Evolutionary conservation across 2,888 invertebrate genomes (phyloP), one percentile per base, ranked within the genome.

Genomic region (Resseliella maxima): DNA sequence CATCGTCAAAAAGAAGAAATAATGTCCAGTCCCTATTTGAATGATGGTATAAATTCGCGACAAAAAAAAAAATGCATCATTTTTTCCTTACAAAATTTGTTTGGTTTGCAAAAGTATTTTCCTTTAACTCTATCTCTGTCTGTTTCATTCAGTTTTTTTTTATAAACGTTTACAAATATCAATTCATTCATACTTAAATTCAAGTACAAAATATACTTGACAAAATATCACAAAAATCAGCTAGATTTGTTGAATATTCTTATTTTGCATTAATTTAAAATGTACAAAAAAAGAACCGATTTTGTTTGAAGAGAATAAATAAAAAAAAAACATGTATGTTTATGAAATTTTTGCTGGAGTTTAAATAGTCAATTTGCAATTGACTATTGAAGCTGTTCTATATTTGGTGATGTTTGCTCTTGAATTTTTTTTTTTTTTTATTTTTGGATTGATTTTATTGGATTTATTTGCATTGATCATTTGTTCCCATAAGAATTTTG

Each of bases 281-380:
- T 83, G 24, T 83, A 83, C 83, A 83, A 83, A 83, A 83, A 83
- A 38, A 83, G 83, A 83, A 83, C 83, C 38, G 83, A 83, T 83
- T 83, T 38, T 38, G 36, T 83, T n/a, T n/a, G n/a, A n/a, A n/a
- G n/a, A 12, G 41, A 5, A 41, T 41, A 41, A 41, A 5, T 15
- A 83, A 38, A 83, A n/a, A 64, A 64, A n/a, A 10, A 54, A 5
- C 18, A 3, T n/a, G 54, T 54, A n/a, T n/a, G 54, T 54, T 5
- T 72, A 21, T 72, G 3, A 10, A 3, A 18, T 2, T 8, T 59
- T 83, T 38, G 38, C 83, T 38, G 36, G 83, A 41, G 41, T 41
- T 41, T 41, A 41, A 8, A 41, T 41, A 5, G 41, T 41, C 41
- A 8, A 41, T 41, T 41, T 8, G 41, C 5, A 41, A 41, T 41